Evolutionary conservation across 2,797 vertebrate genomes (phyloP).

Genomic region (Hydrophis major): DNA sequence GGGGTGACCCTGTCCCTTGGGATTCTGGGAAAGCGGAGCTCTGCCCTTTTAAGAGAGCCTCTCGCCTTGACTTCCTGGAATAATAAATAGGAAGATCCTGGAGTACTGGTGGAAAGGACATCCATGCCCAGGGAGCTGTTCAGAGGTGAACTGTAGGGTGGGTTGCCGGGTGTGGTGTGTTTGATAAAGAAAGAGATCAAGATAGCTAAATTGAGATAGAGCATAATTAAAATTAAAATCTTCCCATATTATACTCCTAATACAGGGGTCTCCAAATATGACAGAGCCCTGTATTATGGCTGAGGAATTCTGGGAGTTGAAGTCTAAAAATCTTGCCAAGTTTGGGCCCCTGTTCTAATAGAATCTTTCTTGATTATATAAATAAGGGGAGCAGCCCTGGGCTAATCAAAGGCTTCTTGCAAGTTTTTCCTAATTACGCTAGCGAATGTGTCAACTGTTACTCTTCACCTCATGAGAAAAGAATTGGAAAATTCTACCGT

Average conservation of each 20-base stretch:
- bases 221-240: not conserved
- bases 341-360: not conserved
- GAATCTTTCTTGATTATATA: not conserved
- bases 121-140: not conserved
- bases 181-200: not conserved
- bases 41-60: not conserved
- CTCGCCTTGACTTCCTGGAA: not conserved
- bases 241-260: not conserved
- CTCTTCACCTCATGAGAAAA: not conserved
- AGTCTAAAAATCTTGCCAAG: not conserved
- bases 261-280: not conserved
- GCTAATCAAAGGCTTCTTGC: not conserved
- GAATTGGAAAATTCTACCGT: not conserved
- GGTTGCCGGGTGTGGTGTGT: not conserved
- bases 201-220: not conserved
- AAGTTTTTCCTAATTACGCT: not conserved
- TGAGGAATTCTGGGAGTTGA: not conserved
- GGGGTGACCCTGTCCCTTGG: not conserved
- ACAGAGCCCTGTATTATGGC: too few species aligned
- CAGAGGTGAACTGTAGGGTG: too few species aligned
- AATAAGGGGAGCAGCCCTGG: not conserved
- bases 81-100: not conserved
- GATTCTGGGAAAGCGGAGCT: not conserved
- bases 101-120: not conserved
- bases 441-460: not conserved